Evolutionary conservation across 2,797 vertebrate species (phyloP).

Genomic region (Spinus pinus): DNA sequence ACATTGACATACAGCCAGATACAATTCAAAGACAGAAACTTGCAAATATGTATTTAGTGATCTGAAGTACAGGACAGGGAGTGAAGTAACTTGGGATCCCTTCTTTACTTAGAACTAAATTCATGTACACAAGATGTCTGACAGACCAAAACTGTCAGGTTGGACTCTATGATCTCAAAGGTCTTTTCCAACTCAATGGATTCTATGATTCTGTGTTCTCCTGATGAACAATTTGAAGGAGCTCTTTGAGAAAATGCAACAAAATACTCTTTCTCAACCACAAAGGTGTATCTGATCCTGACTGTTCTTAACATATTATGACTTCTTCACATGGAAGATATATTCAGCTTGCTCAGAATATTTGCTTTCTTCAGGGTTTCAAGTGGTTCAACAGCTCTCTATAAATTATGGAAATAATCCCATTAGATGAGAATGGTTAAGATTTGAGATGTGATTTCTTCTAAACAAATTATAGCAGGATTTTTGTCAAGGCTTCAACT

Average conservation of each 20-base stretch:
- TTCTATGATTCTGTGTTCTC: not conserved
- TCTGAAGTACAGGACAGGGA: not conserved
- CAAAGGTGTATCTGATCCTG: not conserved
- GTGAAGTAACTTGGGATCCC: not conserved
- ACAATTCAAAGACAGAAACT: not conserved
- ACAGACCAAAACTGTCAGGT: not conserved
- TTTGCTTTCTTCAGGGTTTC: not conserved
- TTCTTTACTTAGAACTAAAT: not conserved
- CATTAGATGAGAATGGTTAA: not conserved
- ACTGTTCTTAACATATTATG: not conserved
- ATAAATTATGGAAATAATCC: not conserved
- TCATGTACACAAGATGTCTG: accelerated
- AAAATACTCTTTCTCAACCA: not conserved
- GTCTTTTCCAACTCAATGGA: not conserved
- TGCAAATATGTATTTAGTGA: not conserved
- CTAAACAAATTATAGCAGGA: not conserved
- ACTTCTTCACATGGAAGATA: not conserved
- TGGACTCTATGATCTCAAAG: not conserved
- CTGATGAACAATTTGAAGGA: not conserved
- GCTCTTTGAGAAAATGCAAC: not conserved
- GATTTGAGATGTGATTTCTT: not conserved
- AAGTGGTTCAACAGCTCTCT: not conserved
- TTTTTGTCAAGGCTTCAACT: not conserved
- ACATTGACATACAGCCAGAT: not conserved
- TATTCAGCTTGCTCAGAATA: not conserved